These are phyloP conservation scores for Eutolmus rufibarbis DNA, from an alignment of 2,888 invertebrate genomes.

Conservation along the genomic window DNA sequence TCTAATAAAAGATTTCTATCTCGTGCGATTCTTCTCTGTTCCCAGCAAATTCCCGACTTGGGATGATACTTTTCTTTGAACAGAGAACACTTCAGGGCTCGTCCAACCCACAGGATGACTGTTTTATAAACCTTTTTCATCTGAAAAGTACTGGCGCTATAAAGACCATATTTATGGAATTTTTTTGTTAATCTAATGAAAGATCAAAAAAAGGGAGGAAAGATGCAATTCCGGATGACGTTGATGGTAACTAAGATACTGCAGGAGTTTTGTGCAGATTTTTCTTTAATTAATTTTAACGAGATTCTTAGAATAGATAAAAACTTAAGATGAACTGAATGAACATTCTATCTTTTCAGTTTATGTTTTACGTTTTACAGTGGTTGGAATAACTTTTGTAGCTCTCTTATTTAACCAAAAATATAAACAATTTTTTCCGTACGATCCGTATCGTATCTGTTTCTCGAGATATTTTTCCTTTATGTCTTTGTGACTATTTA, in stretches of 20 bases:
- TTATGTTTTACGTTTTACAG: too few relatives aligned
- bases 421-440: too few relatives aligned
- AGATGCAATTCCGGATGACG: background rate
- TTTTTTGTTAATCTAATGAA: background rate
- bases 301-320: background rate
- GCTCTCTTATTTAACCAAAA: too few relatives aligned
- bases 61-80: background rate
- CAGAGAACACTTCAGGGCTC: background rate
- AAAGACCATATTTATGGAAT: background rate
- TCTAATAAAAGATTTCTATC: background rate
- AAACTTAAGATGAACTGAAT: background rate
- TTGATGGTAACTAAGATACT: background rate
- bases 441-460: too few relatives aligned
- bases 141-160: background rate
- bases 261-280: background rate
- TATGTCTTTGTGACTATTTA: too few relatives aligned
- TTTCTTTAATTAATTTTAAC: background rate
- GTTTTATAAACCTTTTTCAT: background rate
- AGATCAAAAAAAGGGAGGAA: background rate
- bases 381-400: too few relatives aligned
- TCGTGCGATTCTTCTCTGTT: background rate
- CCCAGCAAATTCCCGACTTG: background rate
- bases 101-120: background rate
- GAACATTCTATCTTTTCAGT: background rate
- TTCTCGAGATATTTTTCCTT: too few relatives aligned